Conservation (phyloP, 2,113 vertebrate genomes). For the Forbesichthys papilliferus region DNA sequence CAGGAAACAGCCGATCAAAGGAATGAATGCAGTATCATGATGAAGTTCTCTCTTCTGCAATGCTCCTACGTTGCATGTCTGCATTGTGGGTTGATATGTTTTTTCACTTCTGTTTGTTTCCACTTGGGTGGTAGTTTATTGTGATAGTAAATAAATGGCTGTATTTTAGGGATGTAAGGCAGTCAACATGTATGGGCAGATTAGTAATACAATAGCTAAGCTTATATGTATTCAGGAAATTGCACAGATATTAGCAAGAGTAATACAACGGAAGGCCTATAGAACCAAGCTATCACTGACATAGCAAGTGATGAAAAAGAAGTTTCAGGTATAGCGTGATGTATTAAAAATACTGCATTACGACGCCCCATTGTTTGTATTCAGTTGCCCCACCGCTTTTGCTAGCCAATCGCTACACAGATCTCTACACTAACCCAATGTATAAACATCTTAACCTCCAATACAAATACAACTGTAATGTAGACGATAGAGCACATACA, state of each 20-base stretch:
- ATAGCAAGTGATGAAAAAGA: conserved; percentile 28
- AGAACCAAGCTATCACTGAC: conserved; percentile 19
- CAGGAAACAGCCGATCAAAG: neutral
- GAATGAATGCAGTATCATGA: conserved; percentile 9
- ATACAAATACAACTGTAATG: conserved; percentile 45
- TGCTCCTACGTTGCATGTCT: conserved; percentile 2
- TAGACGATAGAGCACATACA: conserved; percentile 1
- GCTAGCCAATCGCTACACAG: conserved; percentile 13
- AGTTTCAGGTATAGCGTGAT: conserved; percentile 21
- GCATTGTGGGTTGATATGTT: neutral
- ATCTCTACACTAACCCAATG: conserved; percentile 24
- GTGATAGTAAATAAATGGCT: conserved; percentile 15
- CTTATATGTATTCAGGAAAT: conserved; percentile 39
- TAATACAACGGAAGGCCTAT: conserved; percentile 11
- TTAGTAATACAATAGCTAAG: conserved; percentile 38
- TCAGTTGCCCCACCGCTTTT: conserved; percentile 32
- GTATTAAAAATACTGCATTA: conserved; percentile 54
- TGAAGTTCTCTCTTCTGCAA: neutral
- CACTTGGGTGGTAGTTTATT: conserved; percentile 20
- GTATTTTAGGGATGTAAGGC: conserved; percentile 23
- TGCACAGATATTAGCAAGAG: conserved; percentile 35
- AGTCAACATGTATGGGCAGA: conserved; percentile 33
- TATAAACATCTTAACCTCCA: conserved; percentile 38
- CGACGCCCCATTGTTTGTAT: conserved; percentile 52
- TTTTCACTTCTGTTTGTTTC: conserved; percentile 26